Percentiles rank a stretch among this genome's conserved stretches.
Evolutionary conservation across 1,140 invertebrate genomes (phyloP).

Genomic region (Ruditapes philippinarum): DNA sequence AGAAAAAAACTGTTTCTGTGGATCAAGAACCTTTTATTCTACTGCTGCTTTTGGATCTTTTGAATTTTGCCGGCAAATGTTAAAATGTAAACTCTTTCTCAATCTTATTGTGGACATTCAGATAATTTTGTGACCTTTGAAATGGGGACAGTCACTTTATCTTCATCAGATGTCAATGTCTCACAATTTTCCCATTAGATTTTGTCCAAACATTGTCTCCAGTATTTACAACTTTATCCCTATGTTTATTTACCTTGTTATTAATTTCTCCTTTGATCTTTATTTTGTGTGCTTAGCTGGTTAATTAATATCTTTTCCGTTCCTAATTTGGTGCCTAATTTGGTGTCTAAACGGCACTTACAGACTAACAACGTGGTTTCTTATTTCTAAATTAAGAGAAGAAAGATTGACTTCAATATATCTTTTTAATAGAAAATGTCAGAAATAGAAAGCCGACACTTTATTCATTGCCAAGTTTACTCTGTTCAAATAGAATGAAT

Average conservation of each 20-base stretch:
- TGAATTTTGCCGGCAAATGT: no score
- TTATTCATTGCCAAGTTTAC: no score
- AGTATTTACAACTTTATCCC: background rate
- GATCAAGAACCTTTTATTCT: no score
- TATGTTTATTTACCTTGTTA: conserved; percentile 8
- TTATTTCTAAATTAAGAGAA: conserved; percentile 12
- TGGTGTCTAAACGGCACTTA: background rate
- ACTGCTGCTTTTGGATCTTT: no score
- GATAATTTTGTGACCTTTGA: background rate
- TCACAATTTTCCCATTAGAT: background rate
- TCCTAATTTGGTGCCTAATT: conserved; percentile 18
- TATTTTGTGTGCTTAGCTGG: background rate
- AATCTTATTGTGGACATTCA: background rate
- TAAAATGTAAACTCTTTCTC: no score
- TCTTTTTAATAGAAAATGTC: background rate
- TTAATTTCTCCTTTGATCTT: conserved; percentile 11
- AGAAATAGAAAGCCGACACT: background rate
- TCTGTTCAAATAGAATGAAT: no score
- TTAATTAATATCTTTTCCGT: conserved; percentile 6
- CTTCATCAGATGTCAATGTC: conserved; percentile 12
- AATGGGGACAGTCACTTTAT: background rate
- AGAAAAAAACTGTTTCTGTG: no score
- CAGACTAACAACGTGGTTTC: background rate
- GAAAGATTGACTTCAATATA: background rate
- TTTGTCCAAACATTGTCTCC: background rate